These are phyloP conservation scores for Eriosoma lanigerum DNA, from an alignment of 1,140 invertebrate species.

Conservation along the genomic window DNA sequence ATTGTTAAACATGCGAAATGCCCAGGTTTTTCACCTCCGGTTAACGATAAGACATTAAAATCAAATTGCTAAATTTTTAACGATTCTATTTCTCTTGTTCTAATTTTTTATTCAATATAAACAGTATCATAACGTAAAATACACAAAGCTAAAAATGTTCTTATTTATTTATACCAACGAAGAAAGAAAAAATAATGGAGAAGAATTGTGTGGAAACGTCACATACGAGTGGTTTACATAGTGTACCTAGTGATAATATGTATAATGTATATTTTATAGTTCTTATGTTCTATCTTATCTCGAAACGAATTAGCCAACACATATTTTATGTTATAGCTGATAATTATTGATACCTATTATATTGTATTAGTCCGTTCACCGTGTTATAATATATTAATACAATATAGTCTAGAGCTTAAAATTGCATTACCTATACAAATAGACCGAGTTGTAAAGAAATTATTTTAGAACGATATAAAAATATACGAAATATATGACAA, in stretches of 20 bases:
- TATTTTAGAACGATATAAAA: neutral
- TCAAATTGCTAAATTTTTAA: no score
- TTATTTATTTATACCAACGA: no score
- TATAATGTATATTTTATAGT: neutral
- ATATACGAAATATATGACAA: neutral
- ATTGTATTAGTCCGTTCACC: no score
- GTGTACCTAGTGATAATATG: no score
- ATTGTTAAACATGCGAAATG: no score
- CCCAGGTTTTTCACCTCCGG: no score
- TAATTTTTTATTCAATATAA: no score
- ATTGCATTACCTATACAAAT: neutral
- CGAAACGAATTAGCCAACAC: neutral
- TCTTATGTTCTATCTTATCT: slow-evolving; percentile 15
- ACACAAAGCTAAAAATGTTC: no score
- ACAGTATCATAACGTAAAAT: no score
- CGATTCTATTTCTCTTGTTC: no score
- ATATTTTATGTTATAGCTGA: neutral
- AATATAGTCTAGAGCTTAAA: neutral
- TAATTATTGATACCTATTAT: no score
- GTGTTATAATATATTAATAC: neutral
- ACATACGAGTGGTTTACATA: neutral
- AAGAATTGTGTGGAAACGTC: neutral
- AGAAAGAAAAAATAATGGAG: neutral
- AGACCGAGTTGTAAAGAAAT: neutral
- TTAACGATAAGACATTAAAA: no score